These are phyloP conservation scores for Chlamydotis undulata DNA, from an alignment of 2,113 vertebrate species.

Conservation along the genomic window DNA sequence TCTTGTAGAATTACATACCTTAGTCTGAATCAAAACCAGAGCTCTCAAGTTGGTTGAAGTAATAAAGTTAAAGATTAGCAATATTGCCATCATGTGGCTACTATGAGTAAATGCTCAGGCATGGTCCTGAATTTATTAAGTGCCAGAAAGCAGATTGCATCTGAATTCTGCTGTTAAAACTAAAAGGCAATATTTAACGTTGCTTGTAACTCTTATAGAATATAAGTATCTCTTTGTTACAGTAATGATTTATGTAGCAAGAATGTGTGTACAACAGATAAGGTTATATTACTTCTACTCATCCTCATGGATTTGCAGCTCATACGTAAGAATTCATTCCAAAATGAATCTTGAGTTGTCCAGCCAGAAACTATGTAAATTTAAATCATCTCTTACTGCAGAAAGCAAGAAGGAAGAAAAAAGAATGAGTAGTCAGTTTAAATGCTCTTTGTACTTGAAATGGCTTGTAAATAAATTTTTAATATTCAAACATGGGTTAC, in stretches of 20 bases:
- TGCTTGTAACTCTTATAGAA: background rate
- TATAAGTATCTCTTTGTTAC: background rate
- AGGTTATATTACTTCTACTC: background rate
- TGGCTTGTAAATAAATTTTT: background rate
- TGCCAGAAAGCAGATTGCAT: background rate
- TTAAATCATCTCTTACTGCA: background rate
- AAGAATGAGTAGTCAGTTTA: background rate
- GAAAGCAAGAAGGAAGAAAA: background rate
- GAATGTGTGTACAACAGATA: background rate
- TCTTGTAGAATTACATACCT: background rate
- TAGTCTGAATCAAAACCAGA: background rate
- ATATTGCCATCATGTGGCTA: slow-evolving; percentile 67
- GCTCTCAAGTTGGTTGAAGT: background rate
- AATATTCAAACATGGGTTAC: background rate
- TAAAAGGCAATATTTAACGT: background rate
- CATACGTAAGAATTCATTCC: background rate
- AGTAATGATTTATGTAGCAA: background rate
- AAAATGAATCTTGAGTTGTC: background rate
- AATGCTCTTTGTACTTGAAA: background rate
- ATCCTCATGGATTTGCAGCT: background rate
- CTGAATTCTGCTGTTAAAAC: background rate
- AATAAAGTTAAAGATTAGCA: slow-evolving; percentile 36
- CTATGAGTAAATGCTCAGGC: background rate
- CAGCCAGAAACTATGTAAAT: background rate
- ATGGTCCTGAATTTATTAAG: background rate